Percentiles rank a stretch among this genome's conserved stretches.
Evolutionary conservation across 2,113 vertebrate species (phyloP).

Genomic region (Ginglymostoma cirratum): DNA sequence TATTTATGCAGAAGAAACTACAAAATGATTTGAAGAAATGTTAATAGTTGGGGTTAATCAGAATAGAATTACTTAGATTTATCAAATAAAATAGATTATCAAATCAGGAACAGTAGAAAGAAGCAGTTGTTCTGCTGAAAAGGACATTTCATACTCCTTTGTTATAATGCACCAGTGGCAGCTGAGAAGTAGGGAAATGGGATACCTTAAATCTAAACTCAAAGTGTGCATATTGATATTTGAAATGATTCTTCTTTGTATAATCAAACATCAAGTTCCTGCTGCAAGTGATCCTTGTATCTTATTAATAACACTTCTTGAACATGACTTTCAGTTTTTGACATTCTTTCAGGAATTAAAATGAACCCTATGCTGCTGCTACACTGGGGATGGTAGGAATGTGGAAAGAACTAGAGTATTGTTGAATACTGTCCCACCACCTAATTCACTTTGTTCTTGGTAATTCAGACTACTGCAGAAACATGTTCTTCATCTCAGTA

Average conservation of each 20-base stretch:
- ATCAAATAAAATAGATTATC: not conserved
- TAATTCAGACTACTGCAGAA: not conserved
- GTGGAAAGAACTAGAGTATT: not conserved
- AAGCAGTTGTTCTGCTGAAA: not conserved
- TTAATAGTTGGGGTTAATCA: not conserved
- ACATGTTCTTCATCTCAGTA: not conserved
- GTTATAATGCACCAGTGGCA: not conserved
- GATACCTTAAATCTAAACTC: not conserved
- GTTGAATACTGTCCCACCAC: not conserved
- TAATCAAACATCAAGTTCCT: not conserved
- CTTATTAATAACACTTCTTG: not conserved
- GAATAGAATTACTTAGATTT: not conserved
- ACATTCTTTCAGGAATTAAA: not conserved
- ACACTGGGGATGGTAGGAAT: not conserved
- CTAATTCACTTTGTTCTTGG: not conserved
- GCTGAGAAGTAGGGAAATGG: not conserved
- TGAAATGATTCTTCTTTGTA: not conserved
- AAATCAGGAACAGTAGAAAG: not conserved
- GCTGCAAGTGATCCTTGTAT: not conserved
- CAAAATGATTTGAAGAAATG: not conserved
- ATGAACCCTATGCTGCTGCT: not conserved
- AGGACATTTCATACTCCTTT: not conserved
- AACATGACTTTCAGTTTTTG: not conserved
- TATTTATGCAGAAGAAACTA: not conserved
- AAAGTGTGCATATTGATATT: not conserved